Evolutionary conservation across 2,113 vertebrate genomes (phyloP).

Genomic region (Puntigrus tetrazona): DNA sequence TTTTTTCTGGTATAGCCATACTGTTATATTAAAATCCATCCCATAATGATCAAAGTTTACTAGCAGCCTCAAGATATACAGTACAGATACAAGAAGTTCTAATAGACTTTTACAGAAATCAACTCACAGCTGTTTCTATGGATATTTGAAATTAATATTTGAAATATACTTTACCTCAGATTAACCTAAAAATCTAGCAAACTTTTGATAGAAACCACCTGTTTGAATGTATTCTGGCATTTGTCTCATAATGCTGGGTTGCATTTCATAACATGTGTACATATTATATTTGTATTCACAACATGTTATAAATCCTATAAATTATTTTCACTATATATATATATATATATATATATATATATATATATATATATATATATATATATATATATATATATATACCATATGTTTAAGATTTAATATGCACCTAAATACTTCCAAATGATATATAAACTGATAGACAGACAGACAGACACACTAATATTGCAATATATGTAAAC

Average conservation of each 20-base stretch:
- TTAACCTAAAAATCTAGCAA: background rate
- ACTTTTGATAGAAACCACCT: background rate
- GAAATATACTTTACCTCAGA: background rate
- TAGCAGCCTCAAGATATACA: background rate
- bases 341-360: no score
- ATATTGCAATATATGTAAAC: background rate
- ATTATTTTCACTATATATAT: no score
- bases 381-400: no score
- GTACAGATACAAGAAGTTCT: background rate
- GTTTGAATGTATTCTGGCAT: slow-evolving; percentile 1
- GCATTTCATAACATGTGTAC: background rate
- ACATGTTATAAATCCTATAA: no score
- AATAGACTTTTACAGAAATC: background rate
- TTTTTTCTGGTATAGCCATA: background rate
- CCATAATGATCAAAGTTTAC: background rate
- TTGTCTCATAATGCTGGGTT: background rate
- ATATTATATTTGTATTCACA: no score
- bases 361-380: no score
- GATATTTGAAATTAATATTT: background rate
- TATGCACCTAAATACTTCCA: no score
- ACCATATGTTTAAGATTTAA: no score
- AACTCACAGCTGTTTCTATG: background rate
- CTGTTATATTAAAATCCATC: background rate
- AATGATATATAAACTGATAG: no score
- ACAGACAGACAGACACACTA: background rate